A percentile compares a stretch with the other conserved stretches of the same genome.
These are phyloP conservation scores for Halcyon smyrnensis DNA, from an alignment of 2,797 vertebrate genomes.

Conservation along the genomic window DNA sequence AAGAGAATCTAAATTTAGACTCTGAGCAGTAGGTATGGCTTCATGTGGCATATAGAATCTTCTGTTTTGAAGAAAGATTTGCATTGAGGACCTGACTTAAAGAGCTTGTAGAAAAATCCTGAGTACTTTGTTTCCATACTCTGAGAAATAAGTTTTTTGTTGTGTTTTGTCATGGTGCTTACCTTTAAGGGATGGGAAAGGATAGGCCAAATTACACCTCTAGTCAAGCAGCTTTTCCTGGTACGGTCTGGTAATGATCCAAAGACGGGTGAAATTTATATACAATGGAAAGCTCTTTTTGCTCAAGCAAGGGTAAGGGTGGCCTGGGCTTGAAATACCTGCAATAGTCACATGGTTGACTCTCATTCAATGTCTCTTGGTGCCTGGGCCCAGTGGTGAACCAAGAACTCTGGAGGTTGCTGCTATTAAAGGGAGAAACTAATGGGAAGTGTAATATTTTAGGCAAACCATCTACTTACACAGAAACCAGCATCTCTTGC, in stretches of 20 bases:
- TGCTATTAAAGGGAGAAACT: background rate
- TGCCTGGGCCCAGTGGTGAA: background rate
- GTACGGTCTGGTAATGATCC: background rate
- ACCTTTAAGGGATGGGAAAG: background rate
- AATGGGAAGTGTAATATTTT: background rate
- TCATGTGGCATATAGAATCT: background rate
- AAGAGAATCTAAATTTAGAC: slow-evolving; percentile 61
- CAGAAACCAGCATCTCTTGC: background rate
- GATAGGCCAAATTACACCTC: background rate
- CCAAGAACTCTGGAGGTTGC: background rate
- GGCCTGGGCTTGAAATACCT: background rate
- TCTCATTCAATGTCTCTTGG: background rate
- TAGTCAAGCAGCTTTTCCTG: background rate
- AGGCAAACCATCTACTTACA: background rate
- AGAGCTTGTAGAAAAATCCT: background rate
- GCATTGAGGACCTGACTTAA: background rate
- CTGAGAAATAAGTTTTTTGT: background rate
- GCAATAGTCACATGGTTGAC: background rate
- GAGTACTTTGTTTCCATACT: background rate
- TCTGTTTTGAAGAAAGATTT: background rate
- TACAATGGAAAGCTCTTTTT: background rate
- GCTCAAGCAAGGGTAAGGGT: background rate
- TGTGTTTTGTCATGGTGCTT: background rate
- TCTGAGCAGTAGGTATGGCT: background rate
- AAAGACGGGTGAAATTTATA: background rate